These are phyloP conservation scores for Orchesella flavescens DNA, from an alignment of 2,888 invertebrate species.

Conservation along the genomic window DNA sequence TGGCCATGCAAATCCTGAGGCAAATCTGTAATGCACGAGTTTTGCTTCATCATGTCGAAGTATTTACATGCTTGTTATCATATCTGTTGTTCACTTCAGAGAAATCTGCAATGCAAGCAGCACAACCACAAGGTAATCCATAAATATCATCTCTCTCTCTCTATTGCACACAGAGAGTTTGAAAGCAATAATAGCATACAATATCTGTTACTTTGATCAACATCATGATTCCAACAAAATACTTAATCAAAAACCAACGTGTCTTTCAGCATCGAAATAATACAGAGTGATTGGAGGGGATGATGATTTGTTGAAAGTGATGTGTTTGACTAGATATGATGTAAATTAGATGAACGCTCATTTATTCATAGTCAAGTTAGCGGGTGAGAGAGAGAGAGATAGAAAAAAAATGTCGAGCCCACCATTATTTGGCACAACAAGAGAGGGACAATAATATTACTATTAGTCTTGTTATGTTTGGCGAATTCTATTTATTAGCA, in stretches of 20 bases:
- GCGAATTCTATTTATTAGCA: too few species aligned
- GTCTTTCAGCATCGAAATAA: conserved; percentile 16
- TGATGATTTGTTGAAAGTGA: conserved; percentile 54
- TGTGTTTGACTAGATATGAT: conserved; percentile 28
- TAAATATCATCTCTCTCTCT: conserved; percentile 9
- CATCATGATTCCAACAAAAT: conserved; percentile 48
- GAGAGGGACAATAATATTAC: too few species aligned
- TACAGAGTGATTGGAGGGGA: conserved; percentile 30
- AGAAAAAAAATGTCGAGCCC: background rate
- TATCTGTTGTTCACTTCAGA: conserved; percentile 1
- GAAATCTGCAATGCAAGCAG: conserved; percentile 20
- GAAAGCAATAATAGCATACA: conserved; percentile 15
- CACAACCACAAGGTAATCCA: conserved; percentile 25
- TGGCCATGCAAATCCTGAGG: conserved; percentile 9
- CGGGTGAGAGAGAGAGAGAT: background rate
- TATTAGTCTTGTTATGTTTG: too few species aligned
- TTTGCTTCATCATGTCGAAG: background rate
- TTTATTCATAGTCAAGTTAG: background rate
- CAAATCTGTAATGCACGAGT: conserved; percentile 5
- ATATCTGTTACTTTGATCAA: conserved; percentile 44
- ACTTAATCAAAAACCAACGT: conserved; percentile 42
- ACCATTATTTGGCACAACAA: too few species aligned
- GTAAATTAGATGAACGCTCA: conserved; percentile 17
- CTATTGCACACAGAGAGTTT: background rate
- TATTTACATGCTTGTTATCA: background rate